Conservation (phyloP, 2,113 vertebrate genomes). For the Platycercus adscitus region DNA sequence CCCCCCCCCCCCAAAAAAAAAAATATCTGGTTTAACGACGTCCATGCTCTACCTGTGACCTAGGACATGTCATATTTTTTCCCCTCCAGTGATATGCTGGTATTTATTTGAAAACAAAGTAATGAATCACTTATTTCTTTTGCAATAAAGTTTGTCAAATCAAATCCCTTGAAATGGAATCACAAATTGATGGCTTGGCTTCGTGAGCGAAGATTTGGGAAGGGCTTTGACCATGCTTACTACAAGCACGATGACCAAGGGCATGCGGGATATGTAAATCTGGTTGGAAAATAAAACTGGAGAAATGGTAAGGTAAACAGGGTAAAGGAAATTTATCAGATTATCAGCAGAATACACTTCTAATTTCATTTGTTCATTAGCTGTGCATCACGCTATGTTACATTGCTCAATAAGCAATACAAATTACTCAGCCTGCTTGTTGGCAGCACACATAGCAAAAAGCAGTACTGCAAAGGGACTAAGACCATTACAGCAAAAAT, state of each 20-base stretch:
- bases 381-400: background rate
- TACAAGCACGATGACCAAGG: no score
- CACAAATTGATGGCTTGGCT: background rate
- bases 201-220: no score
- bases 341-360: background rate
- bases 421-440: background rate
- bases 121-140: constrained; percentile 4
- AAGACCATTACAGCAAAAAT: background rate
- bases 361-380: background rate
- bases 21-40: background rate
- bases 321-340: background rate
- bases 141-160: background rate
- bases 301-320: background rate
- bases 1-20: background rate
- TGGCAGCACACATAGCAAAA: background rate
- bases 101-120: background rate
- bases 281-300: background rate
- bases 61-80: background rate
- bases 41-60: background rate
- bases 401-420: background rate
- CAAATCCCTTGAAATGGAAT: background rate
- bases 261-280: no score
- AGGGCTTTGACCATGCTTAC: no score
- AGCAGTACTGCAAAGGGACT: background rate
- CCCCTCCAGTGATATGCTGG: background rate